Percentiles rank a stretch among this genome's conserved stretches.
These are phyloP conservation scores for Sphenodon punctatus DNA, from an alignment of 2,797 vertebrate genomes.

Conservation along the genomic window DNA sequence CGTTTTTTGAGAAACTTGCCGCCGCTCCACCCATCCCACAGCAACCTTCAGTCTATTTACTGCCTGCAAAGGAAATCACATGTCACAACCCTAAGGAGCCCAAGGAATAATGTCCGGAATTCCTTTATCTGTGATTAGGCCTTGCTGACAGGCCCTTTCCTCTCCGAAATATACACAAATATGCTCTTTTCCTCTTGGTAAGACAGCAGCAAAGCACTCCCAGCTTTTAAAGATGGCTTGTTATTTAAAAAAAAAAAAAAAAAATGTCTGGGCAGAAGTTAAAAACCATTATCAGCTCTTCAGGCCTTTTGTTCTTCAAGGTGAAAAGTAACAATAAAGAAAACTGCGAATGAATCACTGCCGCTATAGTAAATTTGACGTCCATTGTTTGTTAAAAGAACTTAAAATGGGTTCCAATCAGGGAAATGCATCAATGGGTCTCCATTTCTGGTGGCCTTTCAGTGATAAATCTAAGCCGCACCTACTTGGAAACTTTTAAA, in stretches of 20 bases:
- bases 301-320: constrained; percentile 62
- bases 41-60: constrained; percentile 59
- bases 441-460: too few species aligned
- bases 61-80: constrained; percentile 67
- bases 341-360: constrained; percentile 60
- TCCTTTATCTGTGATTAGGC: constrained; percentile 71
- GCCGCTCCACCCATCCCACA: constrained; percentile 26
- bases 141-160: constrained; percentile 56
- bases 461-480: too few species aligned
- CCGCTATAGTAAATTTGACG: constrained; percentile 70
- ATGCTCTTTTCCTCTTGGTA: constrained; percentile 60
- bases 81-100: constrained; percentile 62
- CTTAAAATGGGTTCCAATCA: too few species aligned
- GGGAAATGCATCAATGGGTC: too few species aligned
- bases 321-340: constrained; percentile 57
- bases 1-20: too few species aligned
- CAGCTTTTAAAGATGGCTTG: constrained; percentile 56
- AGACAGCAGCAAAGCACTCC: constrained; percentile 41
- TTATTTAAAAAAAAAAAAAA: constrained; percentile 44
- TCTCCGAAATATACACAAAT: constrained; percentile 66
- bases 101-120: constrained; percentile 75
- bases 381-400: constrained; percentile 14
- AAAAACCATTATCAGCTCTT: constrained; percentile 54
- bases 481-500: too few species aligned
- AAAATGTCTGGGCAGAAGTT: constrained; percentile 27